Conservation (phyloP, 2,113 vertebrate genomes). For the Campylomormyrus tamandua region DNA sequence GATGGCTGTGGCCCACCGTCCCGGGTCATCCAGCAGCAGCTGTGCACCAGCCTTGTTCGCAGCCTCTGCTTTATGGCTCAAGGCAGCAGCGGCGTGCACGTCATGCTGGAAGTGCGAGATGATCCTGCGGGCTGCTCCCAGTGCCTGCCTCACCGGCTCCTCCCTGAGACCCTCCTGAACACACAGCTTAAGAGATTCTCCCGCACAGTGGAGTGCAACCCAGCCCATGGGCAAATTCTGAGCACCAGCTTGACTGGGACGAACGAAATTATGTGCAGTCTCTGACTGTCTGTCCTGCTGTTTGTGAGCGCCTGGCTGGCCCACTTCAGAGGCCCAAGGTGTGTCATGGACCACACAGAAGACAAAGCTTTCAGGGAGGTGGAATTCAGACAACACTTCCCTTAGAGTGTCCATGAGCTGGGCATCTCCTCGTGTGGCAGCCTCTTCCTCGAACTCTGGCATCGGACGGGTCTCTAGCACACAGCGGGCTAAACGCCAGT, state of each 20-base stretch:
- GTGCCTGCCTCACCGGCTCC: slow-evolving; percentile 42
- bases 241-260: slow-evolving; percentile 18
- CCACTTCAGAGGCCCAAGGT: background rate
- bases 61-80: slow-evolving; percentile 46
- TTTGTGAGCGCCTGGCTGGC: slow-evolving; percentile 17
- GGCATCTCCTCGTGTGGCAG: background rate
- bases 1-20: slow-evolving; percentile 47
- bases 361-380: slow-evolving; percentile 36
- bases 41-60: slow-evolving; percentile 41
- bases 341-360: slow-evolving; percentile 49
- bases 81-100: slow-evolving; percentile 32
- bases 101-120: slow-evolving; percentile 50
- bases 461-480: slow-evolving; percentile 42
- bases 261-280: background rate
- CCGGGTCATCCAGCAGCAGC: slow-evolving; percentile 38
- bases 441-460: slow-evolving; percentile 19
- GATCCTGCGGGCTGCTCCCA: slow-evolving; percentile 40
- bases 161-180: slow-evolving; percentile 44
- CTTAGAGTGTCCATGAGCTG: slow-evolving; percentile 36
- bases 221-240: slow-evolving; percentile 38
- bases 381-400: slow-evolving; percentile 40
- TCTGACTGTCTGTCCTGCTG: background rate
- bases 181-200: slow-evolving; percentile 45
- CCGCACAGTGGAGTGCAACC: slow-evolving; percentile 46
- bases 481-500: slow-evolving; percentile 50